Conservation (phyloP, 1,140 invertebrate genomes). For the Apolygus lucorum region DNA sequence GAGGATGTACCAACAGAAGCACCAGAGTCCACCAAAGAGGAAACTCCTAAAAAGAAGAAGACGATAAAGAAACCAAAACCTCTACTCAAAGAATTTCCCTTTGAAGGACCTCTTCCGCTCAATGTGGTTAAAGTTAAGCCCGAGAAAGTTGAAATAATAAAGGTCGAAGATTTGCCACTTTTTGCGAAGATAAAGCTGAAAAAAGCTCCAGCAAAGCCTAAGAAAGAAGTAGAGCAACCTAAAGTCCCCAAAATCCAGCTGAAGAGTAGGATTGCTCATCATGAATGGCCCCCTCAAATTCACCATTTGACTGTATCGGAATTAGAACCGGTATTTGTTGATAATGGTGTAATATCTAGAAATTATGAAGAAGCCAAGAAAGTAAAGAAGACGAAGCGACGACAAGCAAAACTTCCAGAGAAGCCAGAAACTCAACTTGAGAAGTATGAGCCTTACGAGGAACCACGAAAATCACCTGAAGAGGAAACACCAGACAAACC, state of each 20-base stretch:
- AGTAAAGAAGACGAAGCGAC: slow-evolving; percentile 49
- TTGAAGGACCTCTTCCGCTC: slow-evolving; percentile 21
- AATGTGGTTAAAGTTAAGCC: slow-evolving; percentile 42
- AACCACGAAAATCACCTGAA: slow-evolving; percentile 20
- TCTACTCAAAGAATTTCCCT: background rate
- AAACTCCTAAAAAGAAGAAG: slow-evolving; percentile 16
- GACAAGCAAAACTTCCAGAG: slow-evolving; percentile 40
- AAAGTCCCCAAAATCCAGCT: slow-evolving; percentile 53
- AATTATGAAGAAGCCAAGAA: slow-evolving; percentile 58
- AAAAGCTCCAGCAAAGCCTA: slow-evolving; percentile 44
- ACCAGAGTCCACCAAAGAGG: no score
- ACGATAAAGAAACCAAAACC: slow-evolving; percentile 26
- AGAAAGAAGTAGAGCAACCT: slow-evolving; percentile 42
- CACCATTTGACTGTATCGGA: slow-evolving; percentile 31
- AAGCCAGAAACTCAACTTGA: slow-evolving; percentile 41
- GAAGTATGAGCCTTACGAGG: slow-evolving; percentile 39
- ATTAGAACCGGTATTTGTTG: slow-evolving; percentile 36
- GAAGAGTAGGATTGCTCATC: slow-evolving; percentile 51
- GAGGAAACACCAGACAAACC: slow-evolving; percentile 29
- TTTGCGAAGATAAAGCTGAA: slow-evolving; percentile 55
- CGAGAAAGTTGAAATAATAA: slow-evolving; percentile 40
- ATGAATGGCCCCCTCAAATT: slow-evolving; percentile 42
- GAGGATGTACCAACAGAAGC: slow-evolving; percentile 31
- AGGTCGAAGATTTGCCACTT: slow-evolving; percentile 34
- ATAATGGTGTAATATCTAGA: slow-evolving; percentile 56